Evolutionary conservation across 2,888 invertebrate genomes (phyloP).

Genomic region (Sylvicola fuscatus): DNA sequence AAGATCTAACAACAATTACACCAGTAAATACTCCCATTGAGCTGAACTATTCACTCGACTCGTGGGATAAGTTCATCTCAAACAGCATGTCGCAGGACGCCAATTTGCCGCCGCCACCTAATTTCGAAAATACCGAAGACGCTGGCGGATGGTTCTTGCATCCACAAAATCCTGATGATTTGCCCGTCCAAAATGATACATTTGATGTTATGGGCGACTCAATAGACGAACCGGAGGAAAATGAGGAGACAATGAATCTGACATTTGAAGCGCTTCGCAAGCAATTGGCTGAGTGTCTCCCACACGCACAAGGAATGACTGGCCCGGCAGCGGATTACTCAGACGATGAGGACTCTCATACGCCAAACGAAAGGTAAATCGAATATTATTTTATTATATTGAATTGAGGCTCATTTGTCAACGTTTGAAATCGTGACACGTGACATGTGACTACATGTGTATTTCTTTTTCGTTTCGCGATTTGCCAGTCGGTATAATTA

Average conservation of each 20-base stretch:
- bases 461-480: no score
- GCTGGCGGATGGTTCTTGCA: constrained; percentile 10
- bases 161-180: constrained; percentile 5
- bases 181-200: neutral
- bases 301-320: constrained; percentile 7
- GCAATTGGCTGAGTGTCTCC: constrained; percentile 11
- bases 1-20: constrained; percentile 11
- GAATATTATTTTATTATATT: no score
- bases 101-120: neutral
- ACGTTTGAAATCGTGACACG: no score
- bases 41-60: constrained; percentile 9
- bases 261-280: constrained; percentile 10
- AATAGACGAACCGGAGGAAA: constrained; percentile 5
- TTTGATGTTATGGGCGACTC: constrained; percentile 1
- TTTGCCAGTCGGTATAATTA: no score
- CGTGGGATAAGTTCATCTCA: constrained; percentile 10
- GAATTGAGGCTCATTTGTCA: no score
- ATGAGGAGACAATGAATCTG: constrained; percentile 8
- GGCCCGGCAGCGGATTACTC: no score
- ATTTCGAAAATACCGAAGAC: neutral
- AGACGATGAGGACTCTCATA: no score
- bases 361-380: no score
- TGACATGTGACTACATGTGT: no score
- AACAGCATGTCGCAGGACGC: constrained; percentile 1
- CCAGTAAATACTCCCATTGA: constrained; percentile 12